Evolutionary conservation across 2,888 invertebrate species (phyloP), one percentile per base, ranked within the genome.

Genomic region (Sinotaia quadrata): DNA sequence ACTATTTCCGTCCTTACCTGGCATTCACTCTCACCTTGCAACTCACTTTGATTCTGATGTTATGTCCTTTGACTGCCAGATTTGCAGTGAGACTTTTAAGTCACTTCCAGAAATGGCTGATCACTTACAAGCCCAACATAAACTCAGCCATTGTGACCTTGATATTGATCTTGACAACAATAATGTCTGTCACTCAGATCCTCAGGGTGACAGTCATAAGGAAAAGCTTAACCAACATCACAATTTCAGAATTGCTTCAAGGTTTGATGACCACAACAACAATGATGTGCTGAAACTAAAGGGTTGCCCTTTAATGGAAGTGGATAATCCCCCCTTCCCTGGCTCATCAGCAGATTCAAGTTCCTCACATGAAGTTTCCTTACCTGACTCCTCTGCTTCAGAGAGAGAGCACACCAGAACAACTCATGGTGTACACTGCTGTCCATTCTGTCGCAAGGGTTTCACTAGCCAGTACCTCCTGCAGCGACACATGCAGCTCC

Each of bases 401-500:
- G 41, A 41, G 41, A 41, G 18, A 41, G 54, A 54, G 0, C 31
- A 24, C 27, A 27, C 8, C 7, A 24, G 29, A 24, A 31, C 31
- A 7, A 24, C 27, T 24, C 18, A 12, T 41, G 54, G 54, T 12
- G 12, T 47, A 8, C 65, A 65, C 56, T 41, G 65, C 33, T 65
- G 65, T 34, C 29, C 56, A 37, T 44, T 54, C 12, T 88, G 88
- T 71, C 81, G 82, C 31, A 88, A 88, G 73, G 78, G 83, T 21
- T 88, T 88, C 72, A 85, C 83, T 68, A 76, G 86, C 15, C 79
- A 84, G 62, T 87, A 84, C 67, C 84, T 84, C 18, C 79, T 88
- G 15, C 84, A 87, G 71, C 83, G 88, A 31, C 88, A 88, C 72
- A 85, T 87, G 76, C 80, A 87, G 34, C 84, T 87, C 52, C 88